Evolutionary conservation across 2,113 vertebrate genomes (phyloP).

Genomic region (Chitala chitala): DNA sequence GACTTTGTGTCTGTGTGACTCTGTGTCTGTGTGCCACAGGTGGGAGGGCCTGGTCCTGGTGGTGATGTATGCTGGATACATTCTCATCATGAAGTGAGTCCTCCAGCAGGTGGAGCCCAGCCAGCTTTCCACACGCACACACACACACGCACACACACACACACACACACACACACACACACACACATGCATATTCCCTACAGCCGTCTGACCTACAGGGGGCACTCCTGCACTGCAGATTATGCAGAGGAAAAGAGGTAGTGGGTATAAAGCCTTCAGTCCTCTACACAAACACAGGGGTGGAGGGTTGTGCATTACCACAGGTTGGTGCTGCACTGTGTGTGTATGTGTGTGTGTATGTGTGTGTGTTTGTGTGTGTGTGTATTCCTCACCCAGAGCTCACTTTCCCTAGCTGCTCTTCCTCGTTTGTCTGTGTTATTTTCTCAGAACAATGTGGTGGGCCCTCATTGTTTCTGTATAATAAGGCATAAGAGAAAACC

Average conservation of each 20-base stretch:
- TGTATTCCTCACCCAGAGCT: background rate
- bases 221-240: background rate
- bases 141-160: too few species aligned
- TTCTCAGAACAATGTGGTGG: background rate
- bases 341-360: background rate
- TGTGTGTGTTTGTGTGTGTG: background rate
- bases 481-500: background rate
- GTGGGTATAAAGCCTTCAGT: background rate
- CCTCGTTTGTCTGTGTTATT: background rate
- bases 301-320: too few species aligned
- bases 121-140: too few species aligned
- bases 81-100: constrained; percentile 86
- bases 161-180: too few species aligned
- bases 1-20: constrained; percentile 23
- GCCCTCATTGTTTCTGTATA: background rate
- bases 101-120: background rate
- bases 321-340: too few species aligned
- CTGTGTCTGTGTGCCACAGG: constrained; percentile 64
- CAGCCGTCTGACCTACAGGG: background rate
- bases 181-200: too few species aligned
- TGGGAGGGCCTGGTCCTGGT: constrained; percentile 84
- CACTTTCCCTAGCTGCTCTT: background rate
- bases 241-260: background rate
- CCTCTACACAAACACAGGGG: too few species aligned
- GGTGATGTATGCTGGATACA: constrained; percentile 78